phyloP scores from a whole-genome alignment of 2,797 vertebrate genomes.

The Paratrypauchen microcephalus region DNA sequence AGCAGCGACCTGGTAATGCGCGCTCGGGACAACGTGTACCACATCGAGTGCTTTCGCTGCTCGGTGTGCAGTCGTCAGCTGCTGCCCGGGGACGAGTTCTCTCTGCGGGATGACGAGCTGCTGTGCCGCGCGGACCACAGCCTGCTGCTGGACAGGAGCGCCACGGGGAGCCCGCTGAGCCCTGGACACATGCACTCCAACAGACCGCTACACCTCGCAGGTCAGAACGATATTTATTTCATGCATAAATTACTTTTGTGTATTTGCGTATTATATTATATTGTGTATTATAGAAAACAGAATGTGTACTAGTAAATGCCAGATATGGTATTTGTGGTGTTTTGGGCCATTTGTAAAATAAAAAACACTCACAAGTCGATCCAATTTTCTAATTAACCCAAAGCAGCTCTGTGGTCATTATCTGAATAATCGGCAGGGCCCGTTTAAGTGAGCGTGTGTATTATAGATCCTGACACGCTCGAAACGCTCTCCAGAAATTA shows the following conservation, averaged over 20 bases:
- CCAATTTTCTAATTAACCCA: slow-evolving; percentile 63
- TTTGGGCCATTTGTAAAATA: not conserved
- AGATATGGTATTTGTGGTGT: not conserved
- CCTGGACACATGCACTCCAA: slow-evolving; percentile 76
- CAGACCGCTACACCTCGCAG: slow-evolving; percentile 83
- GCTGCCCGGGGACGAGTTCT: slow-evolving; percentile 92
- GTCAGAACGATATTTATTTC: slow-evolving; percentile 51
- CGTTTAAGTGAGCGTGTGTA: slow-evolving; percentile 25
- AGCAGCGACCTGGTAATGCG: slow-evolving; percentile 93
- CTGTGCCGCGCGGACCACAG: slow-evolving; percentile 89
- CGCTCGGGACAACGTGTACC: slow-evolving; percentile 88
- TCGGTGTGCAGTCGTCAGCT: slow-evolving; percentile 90
- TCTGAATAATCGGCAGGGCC: slow-evolving; percentile 60
- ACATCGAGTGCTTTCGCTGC: slow-evolving; percentile 94
- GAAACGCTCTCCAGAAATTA: not conserved
- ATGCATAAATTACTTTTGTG: not conserved
- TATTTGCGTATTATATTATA: too few relatives aligned
- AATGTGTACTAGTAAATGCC: not conserved
- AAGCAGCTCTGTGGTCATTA: slow-evolving; percentile 59
- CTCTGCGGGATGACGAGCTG: slow-evolving; percentile 87
- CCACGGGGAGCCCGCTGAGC: slow-evolving; percentile 81
- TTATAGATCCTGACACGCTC: not conserved
- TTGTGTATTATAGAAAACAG: not conserved
- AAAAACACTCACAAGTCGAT: slow-evolving; percentile 30
- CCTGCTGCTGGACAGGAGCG: slow-evolving; percentile 76